Evolutionary conservation across 2,888 invertebrate genomes (phyloP), one percentile per base, ranked within the genome.

Genomic region (Volucella bombylans): DNA sequence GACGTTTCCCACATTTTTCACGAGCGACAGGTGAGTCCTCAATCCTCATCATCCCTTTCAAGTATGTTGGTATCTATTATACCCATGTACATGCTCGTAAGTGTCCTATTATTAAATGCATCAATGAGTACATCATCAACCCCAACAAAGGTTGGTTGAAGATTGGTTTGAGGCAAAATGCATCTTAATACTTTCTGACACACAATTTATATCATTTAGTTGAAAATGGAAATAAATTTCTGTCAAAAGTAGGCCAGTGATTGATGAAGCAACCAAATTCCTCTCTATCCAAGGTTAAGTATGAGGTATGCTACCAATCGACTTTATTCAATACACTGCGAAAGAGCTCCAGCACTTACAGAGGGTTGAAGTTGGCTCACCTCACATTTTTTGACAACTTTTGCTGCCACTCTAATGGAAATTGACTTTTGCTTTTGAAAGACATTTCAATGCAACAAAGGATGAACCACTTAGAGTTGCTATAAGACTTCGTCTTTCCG

Each of bases 91-190:
- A 41, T 68, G 31, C 54, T 69, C 55, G 54, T 50, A 39, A 62
- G 64, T 54, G 78, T 65, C 55, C 69, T 76, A 64, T 85, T 81
- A 85, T 85, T 85, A 81, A 77, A 77, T 76, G 85, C 80, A 76
- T 72, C 72, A 85, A 76, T 64, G 67, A 54, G 67, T 55, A 15
- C 71, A 71, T 67, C 76, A 85, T 67, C 76, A 8, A 38, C 69
- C 31, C 61, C 31, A 8, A 41, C 41, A 10, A n/a, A 43, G 2
- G n/a, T 43, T 31, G 45, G 43, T 11, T 18, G 14, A 8, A 1
- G 18, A 4, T 18, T n/a, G 43, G n/a, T 62, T 47, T 38, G 6
- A 31, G 10, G 39, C 9, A 55, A 39, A 72, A 64, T 79, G 68
- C 54, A 50, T 61, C 49, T 38, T 23, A 52, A 43, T 73, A 59